Evolutionary conservation across 2,113 vertebrate genomes (phyloP).

Genomic region (Dolichotis patagonum): DNA sequence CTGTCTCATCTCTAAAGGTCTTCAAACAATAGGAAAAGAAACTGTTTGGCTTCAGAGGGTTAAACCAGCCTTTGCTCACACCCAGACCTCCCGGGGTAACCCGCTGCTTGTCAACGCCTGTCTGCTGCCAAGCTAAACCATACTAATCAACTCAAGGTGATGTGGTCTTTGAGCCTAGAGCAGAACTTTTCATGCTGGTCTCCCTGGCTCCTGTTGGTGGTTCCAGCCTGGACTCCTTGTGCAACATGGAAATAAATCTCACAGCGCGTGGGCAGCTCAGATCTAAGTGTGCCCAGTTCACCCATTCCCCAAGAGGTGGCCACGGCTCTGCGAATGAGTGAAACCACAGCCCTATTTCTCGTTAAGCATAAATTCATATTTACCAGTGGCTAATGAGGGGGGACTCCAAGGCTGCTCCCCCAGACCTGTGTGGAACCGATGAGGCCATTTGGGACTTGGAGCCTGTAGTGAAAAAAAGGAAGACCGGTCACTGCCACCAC

Average conservation of each 20-base stretch:
- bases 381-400: neutral
- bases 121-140: rapidly evolving
- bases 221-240: constrained; percentile 34
- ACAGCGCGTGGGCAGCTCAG: neutral
- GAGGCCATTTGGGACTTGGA: neutral
- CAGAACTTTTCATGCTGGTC: neutral
- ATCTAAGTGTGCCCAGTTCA: neutral
- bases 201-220: neutral
- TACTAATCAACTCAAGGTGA: neutral
- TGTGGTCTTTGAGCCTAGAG: rapidly evolving
- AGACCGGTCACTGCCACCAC: neutral
- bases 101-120: neutral
- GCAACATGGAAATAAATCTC: neutral
- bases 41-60: neutral
- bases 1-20: constrained; percentile 31
- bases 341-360: neutral
- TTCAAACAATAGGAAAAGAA: constrained; percentile 38
- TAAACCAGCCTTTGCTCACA: neutral
- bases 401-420: neutral
- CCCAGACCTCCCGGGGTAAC: neutral
- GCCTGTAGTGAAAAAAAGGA: constrained; percentile 49
- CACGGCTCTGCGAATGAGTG: neutral
- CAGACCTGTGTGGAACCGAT: neutral
- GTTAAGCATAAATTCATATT: neutral
- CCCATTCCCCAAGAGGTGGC: neutral